Conservation (phyloP, 2,888 invertebrate genomes). For the Scaptomyza tumidula region DNA sequence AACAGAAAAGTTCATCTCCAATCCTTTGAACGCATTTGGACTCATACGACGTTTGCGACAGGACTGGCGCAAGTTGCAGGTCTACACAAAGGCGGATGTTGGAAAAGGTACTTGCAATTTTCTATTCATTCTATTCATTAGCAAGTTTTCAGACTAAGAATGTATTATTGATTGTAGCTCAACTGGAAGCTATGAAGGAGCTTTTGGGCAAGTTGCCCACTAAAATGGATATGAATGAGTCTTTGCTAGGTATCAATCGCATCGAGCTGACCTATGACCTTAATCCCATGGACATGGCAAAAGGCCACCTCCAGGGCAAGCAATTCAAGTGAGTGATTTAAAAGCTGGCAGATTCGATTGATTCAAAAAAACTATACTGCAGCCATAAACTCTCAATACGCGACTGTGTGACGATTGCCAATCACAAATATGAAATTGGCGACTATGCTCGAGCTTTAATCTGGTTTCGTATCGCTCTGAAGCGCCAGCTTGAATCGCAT, state of each 20-base stretch:
- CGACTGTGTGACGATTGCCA: constrained; percentile 51
- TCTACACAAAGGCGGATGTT: neutral
- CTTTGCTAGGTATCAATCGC: constrained; percentile 37
- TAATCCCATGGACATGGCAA: constrained; percentile 37
- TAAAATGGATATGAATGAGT: constrained; percentile 34
- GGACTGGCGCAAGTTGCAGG: constrained; percentile 54
- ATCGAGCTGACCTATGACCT: constrained; percentile 52
- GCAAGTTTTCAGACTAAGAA: neutral
- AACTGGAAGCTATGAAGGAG: constrained; percentile 19
- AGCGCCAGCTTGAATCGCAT: neutral
- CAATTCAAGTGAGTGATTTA: constrained; percentile 41
- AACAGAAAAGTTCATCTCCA: constrained; percentile 39
- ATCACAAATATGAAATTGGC: constrained; percentile 23
- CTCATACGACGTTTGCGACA: constrained; percentile 52
- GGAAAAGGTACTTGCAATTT: constrained; percentile 28
- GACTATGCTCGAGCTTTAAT: constrained; percentile 36
- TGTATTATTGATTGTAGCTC: constrained; percentile 4
- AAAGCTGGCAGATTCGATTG: neutral
- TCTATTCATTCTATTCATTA: neutral
- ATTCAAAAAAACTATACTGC: neutral
- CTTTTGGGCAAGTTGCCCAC: constrained; percentile 25
- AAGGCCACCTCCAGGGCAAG: constrained; percentile 33
- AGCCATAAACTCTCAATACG: constrained; percentile 37
- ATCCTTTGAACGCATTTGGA: constrained; percentile 51
- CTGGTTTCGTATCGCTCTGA: constrained; percentile 48